phyloP scores from a whole-genome alignment of 2,797 vertebrate species.

The Myotis pilosus region DNA sequence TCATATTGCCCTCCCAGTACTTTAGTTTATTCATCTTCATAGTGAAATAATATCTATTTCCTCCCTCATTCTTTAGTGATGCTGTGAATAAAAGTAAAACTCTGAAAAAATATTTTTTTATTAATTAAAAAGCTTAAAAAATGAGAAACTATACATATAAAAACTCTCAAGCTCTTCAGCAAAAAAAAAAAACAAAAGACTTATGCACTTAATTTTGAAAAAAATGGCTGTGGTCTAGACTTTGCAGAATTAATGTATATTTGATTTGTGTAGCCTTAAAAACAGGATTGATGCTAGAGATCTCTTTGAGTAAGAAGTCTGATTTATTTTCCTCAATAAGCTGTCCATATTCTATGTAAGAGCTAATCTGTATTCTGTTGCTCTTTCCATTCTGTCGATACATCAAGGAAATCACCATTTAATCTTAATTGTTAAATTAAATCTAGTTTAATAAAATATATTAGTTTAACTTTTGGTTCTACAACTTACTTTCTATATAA shows the following conservation, averaged over 20 bases:
- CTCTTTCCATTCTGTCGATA: background rate
- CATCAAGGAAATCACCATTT: background rate
- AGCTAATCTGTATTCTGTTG: background rate
- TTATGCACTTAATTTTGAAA: conserved; percentile 21
- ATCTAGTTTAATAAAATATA: background rate
- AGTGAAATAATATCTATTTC: background rate
- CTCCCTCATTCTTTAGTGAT: background rate
- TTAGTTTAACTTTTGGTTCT: conserved; percentile 5
- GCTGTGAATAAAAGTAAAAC: background rate
- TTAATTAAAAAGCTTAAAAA: conserved; percentile 27
- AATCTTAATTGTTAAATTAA: conserved; percentile 16
- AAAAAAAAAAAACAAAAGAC: background rate
- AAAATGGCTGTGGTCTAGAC: background rate
- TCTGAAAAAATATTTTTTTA: conserved; percentile 6
- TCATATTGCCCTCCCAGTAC: background rate
- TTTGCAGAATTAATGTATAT: conserved; percentile 45
- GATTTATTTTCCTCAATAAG: background rate
- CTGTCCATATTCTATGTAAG: background rate
- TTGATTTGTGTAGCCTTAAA: conserved; percentile 22
- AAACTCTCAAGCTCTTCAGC: background rate
- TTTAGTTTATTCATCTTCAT: background rate
- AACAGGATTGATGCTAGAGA: background rate
- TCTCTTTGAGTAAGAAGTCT: background rate
- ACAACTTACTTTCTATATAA: background rate
- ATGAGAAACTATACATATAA: background rate